Percentiles rank a stretch among this genome's conserved stretches.
Evolutionary conservation across 2,113 vertebrate genomes (phyloP).

Genomic region (Sus scrofa): DNA sequence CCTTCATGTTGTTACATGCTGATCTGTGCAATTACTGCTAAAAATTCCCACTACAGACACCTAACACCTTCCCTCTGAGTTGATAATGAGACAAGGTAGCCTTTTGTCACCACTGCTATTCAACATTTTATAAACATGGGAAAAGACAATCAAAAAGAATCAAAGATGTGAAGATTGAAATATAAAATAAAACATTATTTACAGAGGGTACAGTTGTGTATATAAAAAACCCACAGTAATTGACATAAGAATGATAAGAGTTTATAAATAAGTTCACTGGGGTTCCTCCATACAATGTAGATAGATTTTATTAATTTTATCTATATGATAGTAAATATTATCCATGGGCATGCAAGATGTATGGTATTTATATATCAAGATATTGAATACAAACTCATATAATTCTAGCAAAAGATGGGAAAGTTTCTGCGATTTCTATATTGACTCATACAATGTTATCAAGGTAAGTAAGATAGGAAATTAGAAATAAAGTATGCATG

Average conservation of each 20-base stretch:
- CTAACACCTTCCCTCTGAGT: background rate
- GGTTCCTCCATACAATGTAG: background rate
- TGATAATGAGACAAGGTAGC: background rate
- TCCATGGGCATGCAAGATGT: background rate
- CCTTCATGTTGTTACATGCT: background rate
- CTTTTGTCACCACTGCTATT: no score
- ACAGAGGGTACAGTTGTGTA: background rate
- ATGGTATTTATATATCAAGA: background rate
- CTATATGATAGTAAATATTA: background rate
- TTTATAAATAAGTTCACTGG: background rate
- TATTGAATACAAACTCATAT: background rate
- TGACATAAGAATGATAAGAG: background rate
- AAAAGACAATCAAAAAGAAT: background rate
- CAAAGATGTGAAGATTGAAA: background rate
- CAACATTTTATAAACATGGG: background rate
- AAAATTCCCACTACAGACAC: no score
- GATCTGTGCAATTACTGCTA: background rate
- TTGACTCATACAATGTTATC: background rate
- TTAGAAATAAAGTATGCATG: background rate
- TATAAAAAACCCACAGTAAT: background rate
- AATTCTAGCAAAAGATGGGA: background rate
- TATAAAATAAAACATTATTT: background rate
- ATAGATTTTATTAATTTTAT: background rate
- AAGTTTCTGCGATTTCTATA: background rate
- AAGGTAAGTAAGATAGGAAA: background rate